These are phyloP conservation scores for Cryptotermes secundus DNA, from an alignment of 1,140 invertebrate genomes.

Conservation along the genomic window DNA sequence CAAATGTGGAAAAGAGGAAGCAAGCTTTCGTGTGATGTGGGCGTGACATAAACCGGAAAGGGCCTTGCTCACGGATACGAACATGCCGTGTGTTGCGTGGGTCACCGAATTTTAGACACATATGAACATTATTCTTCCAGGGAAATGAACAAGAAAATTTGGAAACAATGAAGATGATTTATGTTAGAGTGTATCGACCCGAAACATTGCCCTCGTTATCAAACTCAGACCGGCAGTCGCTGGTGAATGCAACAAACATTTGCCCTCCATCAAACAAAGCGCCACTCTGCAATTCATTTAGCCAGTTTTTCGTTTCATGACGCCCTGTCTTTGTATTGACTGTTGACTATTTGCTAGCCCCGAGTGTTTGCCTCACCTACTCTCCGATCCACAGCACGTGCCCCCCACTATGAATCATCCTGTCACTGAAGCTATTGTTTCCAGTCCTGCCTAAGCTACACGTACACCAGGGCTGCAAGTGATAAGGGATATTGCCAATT, in stretches of 20 bases:
- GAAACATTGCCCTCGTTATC: not conserved
- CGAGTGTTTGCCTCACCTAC: not conserved
- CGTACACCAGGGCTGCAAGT: too few species aligned
- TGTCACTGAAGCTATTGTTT: not conserved
- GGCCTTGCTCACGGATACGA: too few species aligned
- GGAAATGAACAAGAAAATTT: not conserved
- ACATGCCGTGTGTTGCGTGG: too few species aligned
- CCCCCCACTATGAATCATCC: not conserved
- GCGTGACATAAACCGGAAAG: too few species aligned
- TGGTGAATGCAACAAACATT: not conserved
- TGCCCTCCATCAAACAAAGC: not conserved
- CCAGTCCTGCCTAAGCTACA: too few species aligned
- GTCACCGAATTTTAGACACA: too few species aligned
- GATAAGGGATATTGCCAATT: too few species aligned
- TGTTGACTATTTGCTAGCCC: not conserved
- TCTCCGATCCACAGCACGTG: not conserved
- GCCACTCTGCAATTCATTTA: not conserved
- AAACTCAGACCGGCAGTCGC: too few species aligned
- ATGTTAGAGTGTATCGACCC: not conserved
- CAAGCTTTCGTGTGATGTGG: too few species aligned
- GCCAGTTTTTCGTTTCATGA: not conserved
- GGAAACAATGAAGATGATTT: not conserved
- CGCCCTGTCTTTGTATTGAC: not conserved
- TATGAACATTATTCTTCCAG: not conserved
- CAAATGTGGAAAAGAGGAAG: too few species aligned